Conservation (phyloP, 2,797 vertebrate genomes). For the Sphaeramia orbicularis region DNA sequence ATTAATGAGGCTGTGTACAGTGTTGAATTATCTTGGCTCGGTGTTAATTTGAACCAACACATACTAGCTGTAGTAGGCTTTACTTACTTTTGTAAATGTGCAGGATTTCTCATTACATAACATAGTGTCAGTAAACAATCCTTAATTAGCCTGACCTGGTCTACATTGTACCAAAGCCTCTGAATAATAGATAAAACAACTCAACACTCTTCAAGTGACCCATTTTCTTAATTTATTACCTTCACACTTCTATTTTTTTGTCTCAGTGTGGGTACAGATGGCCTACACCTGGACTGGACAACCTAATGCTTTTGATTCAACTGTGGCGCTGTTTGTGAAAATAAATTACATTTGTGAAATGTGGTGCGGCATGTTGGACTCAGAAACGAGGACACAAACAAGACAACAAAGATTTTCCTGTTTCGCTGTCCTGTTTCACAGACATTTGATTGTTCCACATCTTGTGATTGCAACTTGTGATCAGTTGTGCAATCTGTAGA, state of each 20-base stretch:
- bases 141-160: conserved; percentile 58
- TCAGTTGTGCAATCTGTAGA: conserved; percentile 56
- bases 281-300: background rate
- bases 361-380: background rate
- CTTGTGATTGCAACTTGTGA: conserved; percentile 78
- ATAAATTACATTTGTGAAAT: conserved; percentile 44
- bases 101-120: conserved; percentile 62
- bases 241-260: background rate
- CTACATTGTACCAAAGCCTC: conserved; percentile 35
- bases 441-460: conserved; percentile 53
- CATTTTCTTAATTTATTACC: conserved; percentile 30
- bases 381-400: conserved; percentile 48
- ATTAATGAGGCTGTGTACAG: background rate
- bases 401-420: conserved; percentile 58
- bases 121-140: conserved; percentile 62
- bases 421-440: conserved; percentile 45
- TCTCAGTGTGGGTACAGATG: background rate
- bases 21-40: background rate
- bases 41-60: no score
- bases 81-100: conserved; percentile 42
- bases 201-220: conserved; percentile 33
- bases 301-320: conserved; percentile 11
- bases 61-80: background rate
- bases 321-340: background rate
- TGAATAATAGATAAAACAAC: conserved; percentile 69